Base-by-base conservation (phyloP, 2,888 invertebrate species). In the Sesamia inferens region DNA sequence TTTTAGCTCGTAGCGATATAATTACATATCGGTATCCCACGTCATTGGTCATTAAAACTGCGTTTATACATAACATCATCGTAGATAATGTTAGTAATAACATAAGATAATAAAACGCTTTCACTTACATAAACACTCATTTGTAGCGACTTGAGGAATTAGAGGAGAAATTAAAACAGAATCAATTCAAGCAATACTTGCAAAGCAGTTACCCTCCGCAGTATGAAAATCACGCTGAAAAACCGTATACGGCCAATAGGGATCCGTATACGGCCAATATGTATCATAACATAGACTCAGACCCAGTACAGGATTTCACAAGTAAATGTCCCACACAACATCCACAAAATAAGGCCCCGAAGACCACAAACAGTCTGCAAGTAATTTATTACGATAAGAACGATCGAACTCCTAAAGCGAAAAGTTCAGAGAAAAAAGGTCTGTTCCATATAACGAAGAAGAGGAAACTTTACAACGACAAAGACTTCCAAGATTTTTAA, bases 141-240 rank as follows among this genome's bases (percentile, higher is more conserved):
- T 78, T 81, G 19, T 81, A 95, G 95, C 89, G 92, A 74, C 85
- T 96, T 61, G 94, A 95, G 87, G 95, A 95, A 71, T 82, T 96
- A 69, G 96, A 96, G 82, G 95, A 96, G 88, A 95, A 95, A 92
- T 87, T 95, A 0, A 96, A 95, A 79, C 95, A 95, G 76, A 93
- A 87, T 71, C 93, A 95, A 79, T 96, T 96, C 85, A 95, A 95
- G 78, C 93, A 95, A 82, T 95, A 94, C 78, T 88, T 96, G 57
- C 93, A 94, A 71, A 94, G 84, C 80, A 87, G 88, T 39, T 92
- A 93, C 76, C 79, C 92, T 2, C 90, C 93, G 0, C 93, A 93
- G 71, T 92, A 89, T 62, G 94, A 94, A 79, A 92, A 87, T 69
- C 92, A 91, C 82, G 95, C 92, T 19, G 95, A 95, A 85, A 89